Percentiles rank a stretch among this genome's conserved stretches.
Evolutionary conservation across 2,113 vertebrate genomes (phyloP).

Genomic region (Daboia siamensis): DNA sequence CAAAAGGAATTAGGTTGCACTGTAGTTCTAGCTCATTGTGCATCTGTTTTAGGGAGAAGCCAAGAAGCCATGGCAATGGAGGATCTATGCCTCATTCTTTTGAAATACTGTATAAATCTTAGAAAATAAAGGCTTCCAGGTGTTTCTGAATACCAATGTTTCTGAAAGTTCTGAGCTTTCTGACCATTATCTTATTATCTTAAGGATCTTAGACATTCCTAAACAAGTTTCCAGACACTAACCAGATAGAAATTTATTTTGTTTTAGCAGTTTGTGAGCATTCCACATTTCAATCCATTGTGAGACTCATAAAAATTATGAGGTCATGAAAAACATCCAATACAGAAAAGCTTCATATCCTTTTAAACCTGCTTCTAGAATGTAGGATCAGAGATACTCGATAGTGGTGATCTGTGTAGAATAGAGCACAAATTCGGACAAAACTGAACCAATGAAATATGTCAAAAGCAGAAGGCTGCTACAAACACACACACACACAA

Average conservation of each 20-base stretch:
- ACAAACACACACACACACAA: slow-evolving; percentile 24
- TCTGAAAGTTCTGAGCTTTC: background rate
- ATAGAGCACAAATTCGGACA: background rate
- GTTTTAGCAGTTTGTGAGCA: background rate
- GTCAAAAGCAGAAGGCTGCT: background rate
- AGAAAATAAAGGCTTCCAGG: background rate
- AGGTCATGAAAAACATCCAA: background rate
- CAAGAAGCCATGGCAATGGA: background rate
- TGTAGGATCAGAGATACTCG: background rate
- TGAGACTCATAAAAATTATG: background rate
- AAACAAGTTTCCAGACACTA: background rate
- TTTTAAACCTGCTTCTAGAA: slow-evolving; percentile 18
- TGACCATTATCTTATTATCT: background rate
- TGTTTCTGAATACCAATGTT: background rate
- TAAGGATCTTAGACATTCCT: background rate
- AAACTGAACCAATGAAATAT: background rate
- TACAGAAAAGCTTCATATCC: background rate
- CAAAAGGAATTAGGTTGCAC: background rate
- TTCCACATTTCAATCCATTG: background rate
- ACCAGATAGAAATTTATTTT: background rate
- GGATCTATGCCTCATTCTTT: background rate
- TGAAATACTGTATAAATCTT: background rate
- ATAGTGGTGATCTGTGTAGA: background rate
- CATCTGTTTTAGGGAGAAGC: background rate
- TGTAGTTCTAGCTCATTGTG: background rate